A percentile compares a stretch with the other conserved stretches of the same genome.
These are phyloP conservation scores for Nephrotoma guestfalica DNA, from an alignment of 2,888 invertebrate genomes.

Conservation along the genomic window DNA sequence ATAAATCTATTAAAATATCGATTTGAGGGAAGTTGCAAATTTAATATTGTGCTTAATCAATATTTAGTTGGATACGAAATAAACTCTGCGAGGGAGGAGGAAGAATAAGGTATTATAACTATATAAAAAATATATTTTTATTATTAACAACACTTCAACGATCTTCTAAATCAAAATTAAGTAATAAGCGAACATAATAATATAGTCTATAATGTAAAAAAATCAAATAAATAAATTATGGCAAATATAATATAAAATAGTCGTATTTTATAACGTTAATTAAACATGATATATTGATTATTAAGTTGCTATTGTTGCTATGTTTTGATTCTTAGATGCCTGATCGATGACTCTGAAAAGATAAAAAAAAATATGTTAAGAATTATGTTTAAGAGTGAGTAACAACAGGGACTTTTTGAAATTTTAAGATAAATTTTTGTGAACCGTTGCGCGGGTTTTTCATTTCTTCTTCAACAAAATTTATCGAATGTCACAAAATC, in stretches of 20 bases:
- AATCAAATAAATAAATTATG: not conserved
- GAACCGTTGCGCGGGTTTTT: too few species aligned
- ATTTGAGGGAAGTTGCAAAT: too few species aligned
- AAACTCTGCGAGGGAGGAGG: not conserved
- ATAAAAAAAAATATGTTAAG: not conserved
- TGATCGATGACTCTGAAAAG: not conserved
- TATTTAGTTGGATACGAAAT: too few species aligned
- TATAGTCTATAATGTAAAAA: not conserved
- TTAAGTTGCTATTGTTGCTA: not conserved
- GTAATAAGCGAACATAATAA: not conserved
- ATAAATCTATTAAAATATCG: too few species aligned
- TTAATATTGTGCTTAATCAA: too few species aligned
- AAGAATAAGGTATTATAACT: not conserved
- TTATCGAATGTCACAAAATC: too few species aligned
- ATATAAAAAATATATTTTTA: not conserved
- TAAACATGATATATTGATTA: not conserved
- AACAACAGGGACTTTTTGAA: not conserved
- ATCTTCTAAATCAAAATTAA: not conserved
- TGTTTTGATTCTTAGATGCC: not conserved
- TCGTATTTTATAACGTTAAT: not conserved
- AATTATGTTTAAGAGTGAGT: not conserved
- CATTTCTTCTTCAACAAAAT: too few species aligned
- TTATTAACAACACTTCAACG: not conserved
- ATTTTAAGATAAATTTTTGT: too few species aligned
- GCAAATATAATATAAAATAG: not conserved